Conservation (phyloP, 2,113 vertebrate genomes). For the Cyanistes caeruleus region DNA sequence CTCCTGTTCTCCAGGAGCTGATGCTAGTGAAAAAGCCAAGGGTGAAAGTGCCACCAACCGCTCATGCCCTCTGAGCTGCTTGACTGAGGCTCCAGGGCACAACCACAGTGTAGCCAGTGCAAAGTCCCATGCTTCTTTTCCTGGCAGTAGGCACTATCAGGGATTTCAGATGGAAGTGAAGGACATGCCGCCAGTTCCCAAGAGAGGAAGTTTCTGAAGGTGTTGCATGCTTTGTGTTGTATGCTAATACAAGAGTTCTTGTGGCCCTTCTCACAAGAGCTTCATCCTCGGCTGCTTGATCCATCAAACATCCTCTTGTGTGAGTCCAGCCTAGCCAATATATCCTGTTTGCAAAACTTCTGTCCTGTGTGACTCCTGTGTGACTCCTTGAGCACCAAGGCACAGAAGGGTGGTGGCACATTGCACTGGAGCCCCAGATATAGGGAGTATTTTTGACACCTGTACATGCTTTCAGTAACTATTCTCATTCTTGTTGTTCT, state of each 20-base stretch:
- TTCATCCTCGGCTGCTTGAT: neutral
- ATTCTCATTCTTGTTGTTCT: neutral
- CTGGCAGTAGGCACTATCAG: neutral
- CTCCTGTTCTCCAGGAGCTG: neutral
- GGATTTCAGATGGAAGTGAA: neutral
- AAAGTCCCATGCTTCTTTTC: neutral
- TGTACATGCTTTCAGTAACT: neutral
- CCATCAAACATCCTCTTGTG: neutral
- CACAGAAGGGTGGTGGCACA: neutral
- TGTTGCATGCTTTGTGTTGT: neutral
- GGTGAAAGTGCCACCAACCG: neutral
- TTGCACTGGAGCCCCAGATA: neutral
- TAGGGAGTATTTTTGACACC: neutral
- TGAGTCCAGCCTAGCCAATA: neutral
- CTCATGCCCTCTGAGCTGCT: fast-evolving
- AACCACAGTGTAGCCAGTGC: neutral
- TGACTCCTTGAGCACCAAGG: neutral
- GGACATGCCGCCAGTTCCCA: fast-evolving
- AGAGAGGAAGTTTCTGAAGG: neutral
- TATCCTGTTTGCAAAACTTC: neutral
- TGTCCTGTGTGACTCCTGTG: neutral
- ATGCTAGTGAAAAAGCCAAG: fast-evolving
- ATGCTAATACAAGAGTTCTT: fast-evolving
- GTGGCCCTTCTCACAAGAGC: neutral
- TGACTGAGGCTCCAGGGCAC: neutral